Percentiles rank a stretch among this genome's conserved stretches.
These are phyloP conservation scores for Steinernema khuongi DNA, from an alignment of 1,140 invertebrate species.

Conservation along the genomic window DNA sequence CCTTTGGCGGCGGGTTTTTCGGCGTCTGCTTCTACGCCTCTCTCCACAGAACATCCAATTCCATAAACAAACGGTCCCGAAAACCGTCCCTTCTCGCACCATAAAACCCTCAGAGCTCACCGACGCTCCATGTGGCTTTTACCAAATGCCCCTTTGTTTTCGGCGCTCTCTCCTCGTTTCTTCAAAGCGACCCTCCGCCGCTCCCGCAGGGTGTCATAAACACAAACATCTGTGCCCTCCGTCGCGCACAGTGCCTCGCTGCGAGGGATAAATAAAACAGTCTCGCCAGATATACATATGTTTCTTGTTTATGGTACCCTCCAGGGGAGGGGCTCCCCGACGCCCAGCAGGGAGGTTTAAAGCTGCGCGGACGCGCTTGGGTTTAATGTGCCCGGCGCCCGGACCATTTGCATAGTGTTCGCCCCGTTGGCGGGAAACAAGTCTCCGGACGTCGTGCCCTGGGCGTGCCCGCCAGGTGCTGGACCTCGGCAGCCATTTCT, in stretches of 20 bases:
- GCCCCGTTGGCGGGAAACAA: neutral
- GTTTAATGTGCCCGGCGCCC: neutral
- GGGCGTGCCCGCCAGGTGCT: conserved; percentile 11
- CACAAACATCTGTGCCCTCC: conserved; percentile 12
- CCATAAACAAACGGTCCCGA: neutral
- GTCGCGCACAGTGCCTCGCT: neutral
- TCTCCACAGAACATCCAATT: neutral
- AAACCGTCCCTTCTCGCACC: neutral
- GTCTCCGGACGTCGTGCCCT: neutral
- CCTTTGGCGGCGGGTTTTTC: neutral
- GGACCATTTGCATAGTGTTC: neutral
- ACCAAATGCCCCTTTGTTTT: neutral
- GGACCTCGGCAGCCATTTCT: neutral
- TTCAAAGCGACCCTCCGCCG: neutral
- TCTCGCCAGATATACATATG: neutral
- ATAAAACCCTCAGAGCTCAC: conserved; percentile 11
- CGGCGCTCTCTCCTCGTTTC: neutral
- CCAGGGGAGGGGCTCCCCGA: neutral
- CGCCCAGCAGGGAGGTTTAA: neutral
- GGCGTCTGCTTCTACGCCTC: neutral
- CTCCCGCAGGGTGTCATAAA: neutral
- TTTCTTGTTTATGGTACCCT: conserved; percentile 2
- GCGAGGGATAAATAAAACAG: conserved; percentile 5
- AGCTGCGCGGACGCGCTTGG: neutral
- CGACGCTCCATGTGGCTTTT: conserved; percentile 1